Evolutionary conservation across 2,888 invertebrate species (phyloP).

Genomic region (Cremastinae sp.): DNA sequence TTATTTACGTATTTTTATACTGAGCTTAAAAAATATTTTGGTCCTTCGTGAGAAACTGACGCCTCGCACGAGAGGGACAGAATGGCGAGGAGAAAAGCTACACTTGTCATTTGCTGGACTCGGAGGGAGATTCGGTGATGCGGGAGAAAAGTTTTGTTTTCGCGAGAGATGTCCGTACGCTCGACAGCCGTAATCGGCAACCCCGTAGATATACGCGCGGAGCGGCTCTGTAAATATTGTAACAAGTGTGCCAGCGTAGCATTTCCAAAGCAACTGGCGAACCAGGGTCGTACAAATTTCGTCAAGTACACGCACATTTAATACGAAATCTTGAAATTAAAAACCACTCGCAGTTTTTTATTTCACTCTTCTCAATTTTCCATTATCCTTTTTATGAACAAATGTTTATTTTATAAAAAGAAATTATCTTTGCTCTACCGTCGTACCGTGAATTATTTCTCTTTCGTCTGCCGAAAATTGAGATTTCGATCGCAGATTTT

Average conservation of each 20-base stretch:
- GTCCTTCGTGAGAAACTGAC: neutral
- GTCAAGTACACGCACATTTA: neutral
- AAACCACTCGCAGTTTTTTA: neutral
- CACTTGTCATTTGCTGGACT: conserved; percentile 1
- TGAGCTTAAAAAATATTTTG: no score
- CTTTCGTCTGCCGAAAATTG: no score
- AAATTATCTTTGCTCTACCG: no score
- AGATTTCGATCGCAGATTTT: no score
- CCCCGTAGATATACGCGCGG: conserved; percentile 69
- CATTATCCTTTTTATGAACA: neutral
- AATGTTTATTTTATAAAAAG: no score
- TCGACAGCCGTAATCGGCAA: conserved; percentile 65
- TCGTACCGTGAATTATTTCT: no score
- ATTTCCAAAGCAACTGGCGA: conserved; percentile 26
- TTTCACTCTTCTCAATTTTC: neutral
- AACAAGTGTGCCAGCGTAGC: conserved; percentile 76
- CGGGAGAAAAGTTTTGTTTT: conserved; percentile 29
- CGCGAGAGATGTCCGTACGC: conserved; percentile 48
- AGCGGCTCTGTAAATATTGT: conserved; percentile 79
- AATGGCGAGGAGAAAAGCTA: neutral
- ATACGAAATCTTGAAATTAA: neutral
- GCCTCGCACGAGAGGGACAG: neutral
- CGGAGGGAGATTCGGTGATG: neutral
- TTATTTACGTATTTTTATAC: no score
- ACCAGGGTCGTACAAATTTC: conserved; percentile 21